Base-by-base conservation (phyloP, 2,888 invertebrate species). In the Cerastis leucographa region DNA sequence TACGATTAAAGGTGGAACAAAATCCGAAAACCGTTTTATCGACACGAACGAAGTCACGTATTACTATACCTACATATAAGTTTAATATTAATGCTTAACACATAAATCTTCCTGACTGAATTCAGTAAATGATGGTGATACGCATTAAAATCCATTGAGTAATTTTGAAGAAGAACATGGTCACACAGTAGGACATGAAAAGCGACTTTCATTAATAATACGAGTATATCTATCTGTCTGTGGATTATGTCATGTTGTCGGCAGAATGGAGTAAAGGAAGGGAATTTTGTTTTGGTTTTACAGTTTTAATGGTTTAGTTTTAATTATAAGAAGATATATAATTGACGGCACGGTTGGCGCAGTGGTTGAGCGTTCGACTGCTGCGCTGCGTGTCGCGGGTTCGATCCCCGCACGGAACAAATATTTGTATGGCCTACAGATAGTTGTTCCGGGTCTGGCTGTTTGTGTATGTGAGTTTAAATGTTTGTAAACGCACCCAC, bases 291-390 rank as follows among this genome's bases (percentile, higher is more conserved):
- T n/a, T 74, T 56, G 22, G 35, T 66, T 65, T 56, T n/a, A 25
- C 35, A 42, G 25, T 56, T 73, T 72, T 85, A 64, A 80, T 59
- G 40, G 49, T 51, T 54, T 44, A 8, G 62, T 56, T 77, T 35
- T 22, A 56, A 7, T 54, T 61, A 1, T 49, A 11, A 9, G 17
- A 44, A n/a, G 40, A n/a, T 67, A 51, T 40, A 14, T n/a, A n/a
- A n/a, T n/a, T n/a, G n/a, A n/a, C n/a, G n/a, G n/a, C n/a, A n/a
- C n/a, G n/a, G n/a, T n/a, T n/a, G n/a, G n/a, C n/a, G n/a, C n/a
- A n/a, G n/a, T n/a, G n/a, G n/a, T n/a, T n/a, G n/a, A n/a, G n/a
- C n/a, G n/a, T n/a, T n/a, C n/a, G n/a, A n/a, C n/a, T n/a, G n/a
- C n/a, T n/a, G n/a, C n/a, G n/a, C n/a, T n/a, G n/a, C n/a, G n/a